Evolutionary conservation across 1,140 invertebrate genomes (phyloP).

Genomic region (Stenopsyche tienmushanensis): DNA sequence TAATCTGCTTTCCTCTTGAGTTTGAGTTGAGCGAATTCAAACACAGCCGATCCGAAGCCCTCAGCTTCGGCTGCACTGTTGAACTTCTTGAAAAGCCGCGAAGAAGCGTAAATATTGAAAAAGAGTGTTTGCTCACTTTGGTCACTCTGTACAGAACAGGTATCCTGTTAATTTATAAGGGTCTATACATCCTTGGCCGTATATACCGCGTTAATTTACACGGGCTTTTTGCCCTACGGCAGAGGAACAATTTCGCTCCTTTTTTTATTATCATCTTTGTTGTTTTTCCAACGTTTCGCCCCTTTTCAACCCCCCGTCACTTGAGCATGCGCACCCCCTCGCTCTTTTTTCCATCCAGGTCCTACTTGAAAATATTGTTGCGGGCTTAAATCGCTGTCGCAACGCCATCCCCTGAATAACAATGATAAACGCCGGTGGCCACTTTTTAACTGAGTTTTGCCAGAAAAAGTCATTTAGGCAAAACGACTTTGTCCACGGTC

Average conservation of each 20-base stretch:
- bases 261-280: conserved; percentile 41
- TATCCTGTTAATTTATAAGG: conserved; percentile 31
- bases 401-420: conserved; percentile 36
- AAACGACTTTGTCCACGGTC: conserved; percentile 5
- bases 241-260: too few species aligned
- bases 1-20: too few species aligned
- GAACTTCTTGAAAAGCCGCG: too few species aligned
- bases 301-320: conserved; percentile 10
- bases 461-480: conserved; percentile 8
- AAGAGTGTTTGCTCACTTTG: not conserved
- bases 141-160: not conserved
- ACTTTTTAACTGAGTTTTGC: conserved; percentile 31
- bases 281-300: conserved; percentile 31
- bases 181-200: conserved; percentile 22
- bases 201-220: conserved; percentile 38
- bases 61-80: too few species aligned
- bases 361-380: conserved; percentile 31
- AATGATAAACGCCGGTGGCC: conserved; percentile 39
- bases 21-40: too few species aligned
- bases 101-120: not conserved
- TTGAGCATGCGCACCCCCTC: not conserved
- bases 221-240: conserved; percentile 36
- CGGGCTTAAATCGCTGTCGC: conserved; percentile 31
- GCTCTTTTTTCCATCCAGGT: not conserved
- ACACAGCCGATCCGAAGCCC: too few species aligned